Conservation (phyloP, 1,140 invertebrate genomes). For the Cyclargus thomasi region DNA sequence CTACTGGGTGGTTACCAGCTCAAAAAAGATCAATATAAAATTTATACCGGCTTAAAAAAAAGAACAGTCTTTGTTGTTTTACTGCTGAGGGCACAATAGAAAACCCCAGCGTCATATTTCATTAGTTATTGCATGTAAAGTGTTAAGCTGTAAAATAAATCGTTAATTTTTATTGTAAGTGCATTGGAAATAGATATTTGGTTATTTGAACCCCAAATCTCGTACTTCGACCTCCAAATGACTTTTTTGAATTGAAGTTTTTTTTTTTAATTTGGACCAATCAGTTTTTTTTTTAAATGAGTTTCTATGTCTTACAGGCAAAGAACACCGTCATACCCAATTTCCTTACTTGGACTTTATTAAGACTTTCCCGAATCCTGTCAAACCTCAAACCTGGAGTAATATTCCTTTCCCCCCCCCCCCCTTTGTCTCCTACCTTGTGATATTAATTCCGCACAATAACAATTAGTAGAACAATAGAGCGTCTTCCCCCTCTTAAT, state of each 20-base stretch:
- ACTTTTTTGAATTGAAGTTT: too few species aligned
- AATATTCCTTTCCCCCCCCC: background rate
- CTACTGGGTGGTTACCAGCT: background rate
- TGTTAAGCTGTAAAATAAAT: too few species aligned
- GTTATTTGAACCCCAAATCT: too few species aligned
- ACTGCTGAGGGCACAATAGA: background rate
- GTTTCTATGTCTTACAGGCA: too few species aligned
- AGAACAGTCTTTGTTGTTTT: background rate
- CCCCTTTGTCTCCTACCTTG: background rate
- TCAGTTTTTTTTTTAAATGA: too few species aligned
- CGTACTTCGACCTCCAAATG: too few species aligned
- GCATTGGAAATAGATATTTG: too few species aligned
- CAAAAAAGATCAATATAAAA: background rate
- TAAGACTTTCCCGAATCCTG: background rate
- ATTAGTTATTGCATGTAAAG: background rate
- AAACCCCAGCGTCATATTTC: background rate
- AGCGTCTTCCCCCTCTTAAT: background rate
- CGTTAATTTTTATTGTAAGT: too few species aligned
- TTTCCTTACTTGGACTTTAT: background rate
- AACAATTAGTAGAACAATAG: slow-evolving; percentile 6
- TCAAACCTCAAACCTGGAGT: background rate
- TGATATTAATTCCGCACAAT: background rate
- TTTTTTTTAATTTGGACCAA: too few species aligned
- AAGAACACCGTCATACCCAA: too few species aligned
- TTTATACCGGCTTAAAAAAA: background rate